A percentile compares a stretch with the other conserved stretches of the same genome.
Evolutionary conservation across 2,888 invertebrate genomes (phyloP).

Genomic region (Lithophane semibrunnea): DNA sequence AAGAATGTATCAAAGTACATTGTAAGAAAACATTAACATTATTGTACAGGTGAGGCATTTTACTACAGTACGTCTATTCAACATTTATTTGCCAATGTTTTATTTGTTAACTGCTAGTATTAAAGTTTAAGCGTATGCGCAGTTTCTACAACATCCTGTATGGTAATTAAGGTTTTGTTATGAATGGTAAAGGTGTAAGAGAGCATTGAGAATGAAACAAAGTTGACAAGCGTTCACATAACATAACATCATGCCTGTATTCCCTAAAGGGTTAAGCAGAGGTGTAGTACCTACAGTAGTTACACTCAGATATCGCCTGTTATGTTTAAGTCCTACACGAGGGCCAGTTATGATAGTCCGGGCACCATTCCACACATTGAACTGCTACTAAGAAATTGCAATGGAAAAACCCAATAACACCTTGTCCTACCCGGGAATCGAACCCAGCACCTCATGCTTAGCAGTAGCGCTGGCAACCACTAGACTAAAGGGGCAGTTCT

Average conservation of each 20-base stretch:
- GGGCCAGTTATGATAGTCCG: background rate
- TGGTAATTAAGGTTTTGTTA: constrained; percentile 1
- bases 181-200: background rate
- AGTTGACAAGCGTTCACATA: background rate
- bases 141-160: constrained; percentile 38
- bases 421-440: background rate
- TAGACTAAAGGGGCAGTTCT: background rate
- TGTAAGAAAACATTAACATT: constrained; percentile 29
- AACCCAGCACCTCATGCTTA: too few species aligned
- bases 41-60: constrained; percentile 33
- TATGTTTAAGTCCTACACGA: background rate
- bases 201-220: background rate
- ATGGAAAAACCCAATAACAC: background rate
- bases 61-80: constrained; percentile 25
- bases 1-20: constrained; percentile 19
- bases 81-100: constrained; percentile 36
- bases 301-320: background rate
- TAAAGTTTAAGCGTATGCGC: constrained; percentile 4
- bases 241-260: background rate
- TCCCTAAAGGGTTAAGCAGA: background rate
- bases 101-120: constrained; percentile 30
- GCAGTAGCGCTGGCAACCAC: background rate
- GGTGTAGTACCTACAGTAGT: background rate
- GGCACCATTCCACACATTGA: too few species aligned
- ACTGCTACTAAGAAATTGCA: background rate